A percentile compares a stretch with the other conserved stretches of the same genome.
Evolutionary conservation across 2,888 invertebrate genomes (phyloP).

Genomic region (Branchipolynoe longqiensis): DNA sequence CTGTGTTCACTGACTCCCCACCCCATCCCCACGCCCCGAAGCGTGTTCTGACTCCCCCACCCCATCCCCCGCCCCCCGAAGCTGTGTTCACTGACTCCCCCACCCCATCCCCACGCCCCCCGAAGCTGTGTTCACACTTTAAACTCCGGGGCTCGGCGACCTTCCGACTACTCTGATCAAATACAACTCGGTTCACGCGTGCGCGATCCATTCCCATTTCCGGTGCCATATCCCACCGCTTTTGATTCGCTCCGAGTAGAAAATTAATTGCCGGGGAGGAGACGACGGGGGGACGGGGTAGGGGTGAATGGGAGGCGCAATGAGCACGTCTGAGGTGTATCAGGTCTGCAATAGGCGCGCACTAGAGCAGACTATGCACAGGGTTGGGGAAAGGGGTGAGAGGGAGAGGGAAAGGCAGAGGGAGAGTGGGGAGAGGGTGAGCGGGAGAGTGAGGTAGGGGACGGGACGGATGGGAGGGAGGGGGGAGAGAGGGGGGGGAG

Average conservation of each 20-base stretch:
- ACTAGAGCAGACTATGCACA: too few species aligned
- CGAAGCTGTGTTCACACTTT: conserved; percentile 37
- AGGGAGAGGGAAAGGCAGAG: too few species aligned
- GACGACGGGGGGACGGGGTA: neutral
- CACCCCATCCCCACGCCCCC: neutral
- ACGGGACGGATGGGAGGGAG: too few species aligned
- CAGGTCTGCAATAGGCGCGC: neutral
- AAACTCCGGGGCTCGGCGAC: conserved; percentile 1
- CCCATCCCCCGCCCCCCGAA: neutral
- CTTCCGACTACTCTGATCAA: neutral
- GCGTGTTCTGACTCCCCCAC: too few species aligned
- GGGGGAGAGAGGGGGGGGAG: too few species aligned
- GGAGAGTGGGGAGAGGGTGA: too few species aligned
- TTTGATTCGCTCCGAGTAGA: conserved; percentile 47
- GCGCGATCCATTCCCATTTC: conserved; percentile 47
- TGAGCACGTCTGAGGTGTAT: conserved; percentile 29
- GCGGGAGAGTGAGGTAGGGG: too few species aligned
- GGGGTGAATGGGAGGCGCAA: conserved; percentile 9
- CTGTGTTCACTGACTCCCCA: too few species aligned
- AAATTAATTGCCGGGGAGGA: conserved; percentile 45
- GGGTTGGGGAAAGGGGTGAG: too few species aligned
- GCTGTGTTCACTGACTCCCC: neutral
- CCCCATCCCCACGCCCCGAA: neutral
- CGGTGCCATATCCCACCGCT: conserved; percentile 28
- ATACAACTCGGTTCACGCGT: neutral